Evolutionary conservation across 2,797 vertebrate species (phyloP).

Genomic region (Aeoliscus strigatus): DNA sequence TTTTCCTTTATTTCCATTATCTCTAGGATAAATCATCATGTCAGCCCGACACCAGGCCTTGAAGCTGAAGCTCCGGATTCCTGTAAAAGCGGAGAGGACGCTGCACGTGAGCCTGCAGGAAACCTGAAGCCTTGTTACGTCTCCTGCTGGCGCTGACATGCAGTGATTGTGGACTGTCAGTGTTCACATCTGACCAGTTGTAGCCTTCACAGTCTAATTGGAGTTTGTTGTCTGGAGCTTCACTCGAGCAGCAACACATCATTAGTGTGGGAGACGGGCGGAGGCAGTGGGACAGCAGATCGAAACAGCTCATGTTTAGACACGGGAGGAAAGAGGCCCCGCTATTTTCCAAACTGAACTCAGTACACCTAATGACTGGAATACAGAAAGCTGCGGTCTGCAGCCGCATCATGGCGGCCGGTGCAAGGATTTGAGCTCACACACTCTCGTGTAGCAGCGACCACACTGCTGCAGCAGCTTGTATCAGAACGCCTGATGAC

Average conservation of each 20-base stretch:
- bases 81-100: slow-evolving; percentile 28
- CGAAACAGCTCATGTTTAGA: slow-evolving; percentile 31
- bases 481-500: slow-evolving; percentile 64
- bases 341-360: slow-evolving; percentile 24
- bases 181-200: slow-evolving; percentile 48
- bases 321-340: slow-evolving; percentile 25
- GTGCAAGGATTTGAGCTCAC: slow-evolving; percentile 11
- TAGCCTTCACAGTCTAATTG: slow-evolving; percentile 55
- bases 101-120: slow-evolving; percentile 14
- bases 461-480: slow-evolving; percentile 52
- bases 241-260: slow-evolving; percentile 58
- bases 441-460: slow-evolving; percentile 36
- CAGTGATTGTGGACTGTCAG: slow-evolving; percentile 28
- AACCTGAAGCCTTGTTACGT: slow-evolving; percentile 45
- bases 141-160: slow-evolving; percentile 40
- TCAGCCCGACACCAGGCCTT: too few relatives aligned
- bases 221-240: slow-evolving; percentile 62
- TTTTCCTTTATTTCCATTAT: too few relatives aligned
- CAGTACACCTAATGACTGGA: slow-evolving; percentile 13
- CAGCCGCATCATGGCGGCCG: slow-evolving; percentile 17
- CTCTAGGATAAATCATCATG: too few relatives aligned
- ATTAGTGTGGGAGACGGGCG: slow-evolving; percentile 45
- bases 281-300: slow-evolving; percentile 28
- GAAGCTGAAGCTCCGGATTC: slow-evolving; percentile 16
- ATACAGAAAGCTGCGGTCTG: slow-evolving; percentile 14